phyloP scores from a whole-genome alignment of 1,140 invertebrate genomes.

The Fopius arisanus region DNA sequence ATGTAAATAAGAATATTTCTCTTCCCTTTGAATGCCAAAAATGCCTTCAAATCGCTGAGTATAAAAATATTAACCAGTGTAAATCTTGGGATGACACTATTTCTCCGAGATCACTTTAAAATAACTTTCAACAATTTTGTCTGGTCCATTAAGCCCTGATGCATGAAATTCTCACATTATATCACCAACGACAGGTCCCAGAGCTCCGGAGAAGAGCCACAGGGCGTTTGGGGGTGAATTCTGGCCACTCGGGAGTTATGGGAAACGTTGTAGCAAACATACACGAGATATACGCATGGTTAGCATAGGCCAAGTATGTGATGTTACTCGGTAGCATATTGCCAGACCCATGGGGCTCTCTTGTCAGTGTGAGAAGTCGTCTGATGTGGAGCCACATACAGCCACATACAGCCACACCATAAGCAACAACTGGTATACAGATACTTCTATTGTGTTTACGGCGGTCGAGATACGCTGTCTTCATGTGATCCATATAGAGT shows the following conservation, averaged over 20 bases:
- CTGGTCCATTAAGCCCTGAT: neutral
- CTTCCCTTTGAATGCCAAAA: too few relatives aligned
- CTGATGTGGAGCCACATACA: neutral
- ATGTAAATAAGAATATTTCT: too few relatives aligned
- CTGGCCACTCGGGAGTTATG: slow-evolving; percentile 53
- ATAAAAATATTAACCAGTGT: too few relatives aligned
- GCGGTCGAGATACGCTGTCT: slow-evolving; percentile 16
- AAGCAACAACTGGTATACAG: neutral
- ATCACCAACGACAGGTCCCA: slow-evolving; percentile 47
- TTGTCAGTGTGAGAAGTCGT: slow-evolving; percentile 50
- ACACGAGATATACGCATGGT: slow-evolving; percentile 12
- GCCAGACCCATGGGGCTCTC: slow-evolving; percentile 51
- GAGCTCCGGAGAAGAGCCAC: slow-evolving; percentile 29
- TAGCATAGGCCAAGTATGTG: slow-evolving; percentile 52
- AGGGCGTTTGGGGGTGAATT: slow-evolving; percentile 20
- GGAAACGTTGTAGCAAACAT: slow-evolving; percentile 50
- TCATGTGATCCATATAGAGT: neutral
- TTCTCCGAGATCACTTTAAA: neutral
- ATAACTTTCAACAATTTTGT: neutral
- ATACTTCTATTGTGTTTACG: slow-evolving; percentile 19
- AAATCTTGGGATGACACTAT: neutral
- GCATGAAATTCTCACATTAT: slow-evolving; percentile 61
- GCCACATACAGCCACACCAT: neutral
- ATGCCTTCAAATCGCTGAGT: too few relatives aligned
- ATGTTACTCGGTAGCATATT: slow-evolving; percentile 58